These are phyloP conservation scores for Lithosia quadra DNA, from an alignment of 2,888 invertebrate species.

Conservation along the genomic window DNA sequence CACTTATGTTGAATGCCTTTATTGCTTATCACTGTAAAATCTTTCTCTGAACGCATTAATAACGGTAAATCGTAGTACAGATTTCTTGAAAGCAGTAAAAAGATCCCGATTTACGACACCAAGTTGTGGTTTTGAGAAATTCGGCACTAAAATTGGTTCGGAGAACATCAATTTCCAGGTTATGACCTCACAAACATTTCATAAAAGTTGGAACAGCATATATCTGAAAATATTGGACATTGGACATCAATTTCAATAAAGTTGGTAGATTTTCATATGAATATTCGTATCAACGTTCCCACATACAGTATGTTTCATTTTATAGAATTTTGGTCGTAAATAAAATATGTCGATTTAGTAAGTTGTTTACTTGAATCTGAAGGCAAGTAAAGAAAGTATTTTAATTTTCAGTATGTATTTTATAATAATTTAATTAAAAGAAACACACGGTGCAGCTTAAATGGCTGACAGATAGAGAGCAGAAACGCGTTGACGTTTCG, in stretches of 20 bases:
- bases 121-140: constrained; percentile 65
- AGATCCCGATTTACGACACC: constrained; percentile 68
- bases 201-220: constrained; percentile 37
- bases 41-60: constrained; percentile 19
- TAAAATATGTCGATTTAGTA: too few species aligned
- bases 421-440: too few species aligned
- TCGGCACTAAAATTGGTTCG: constrained; percentile 53
- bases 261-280: neutral
- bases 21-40: constrained; percentile 30
- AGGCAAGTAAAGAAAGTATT: too few species aligned
- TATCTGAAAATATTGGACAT: constrained; percentile 22
- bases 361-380: too few species aligned
- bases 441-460: too few species aligned
- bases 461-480: too few species aligned
- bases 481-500: too few species aligned
- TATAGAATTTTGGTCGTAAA: neutral
- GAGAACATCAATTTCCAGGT: constrained; percentile 52
- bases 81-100: constrained; percentile 54
- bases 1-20: constrained; percentile 20
- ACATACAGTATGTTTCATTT: neutral
- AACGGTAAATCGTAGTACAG: constrained; percentile 38
- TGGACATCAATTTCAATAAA: neutral
- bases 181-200: constrained; percentile 37
- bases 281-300: neutral
- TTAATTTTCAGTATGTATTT: too few species aligned